phyloP scores from a whole-genome alignment of 2,113 vertebrate genomes.

The Cathartes aura region DNA sequence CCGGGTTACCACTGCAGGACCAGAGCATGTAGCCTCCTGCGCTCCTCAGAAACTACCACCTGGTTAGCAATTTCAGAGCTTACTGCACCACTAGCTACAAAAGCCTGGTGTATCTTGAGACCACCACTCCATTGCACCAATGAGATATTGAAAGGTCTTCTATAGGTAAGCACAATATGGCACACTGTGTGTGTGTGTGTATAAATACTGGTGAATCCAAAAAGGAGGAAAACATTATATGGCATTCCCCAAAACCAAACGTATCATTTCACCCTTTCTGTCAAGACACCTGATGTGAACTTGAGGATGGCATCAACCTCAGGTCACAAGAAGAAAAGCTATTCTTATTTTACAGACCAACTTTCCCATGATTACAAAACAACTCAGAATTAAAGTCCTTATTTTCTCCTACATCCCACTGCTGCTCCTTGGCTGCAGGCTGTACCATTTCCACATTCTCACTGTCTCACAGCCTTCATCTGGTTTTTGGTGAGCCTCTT shows the following conservation, averaged over 20 bases:
- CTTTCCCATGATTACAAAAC: neutral
- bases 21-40: neutral
- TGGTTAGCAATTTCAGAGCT: neutral
- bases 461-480: rapidly evolving
- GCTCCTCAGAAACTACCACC: neutral
- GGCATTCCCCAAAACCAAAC: neutral
- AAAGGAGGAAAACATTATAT: neutral
- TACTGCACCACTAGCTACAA: neutral
- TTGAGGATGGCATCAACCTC: neutral
- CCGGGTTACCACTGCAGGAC: neutral
- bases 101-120: neutral
- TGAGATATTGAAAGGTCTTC: neutral
- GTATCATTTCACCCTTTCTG: neutral
- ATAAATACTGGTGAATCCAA: neutral
- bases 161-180: neutral
- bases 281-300: neutral
- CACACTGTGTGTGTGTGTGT: neutral
- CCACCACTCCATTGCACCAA: neutral
- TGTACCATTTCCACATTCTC: neutral
- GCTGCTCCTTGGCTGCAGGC: neutral
- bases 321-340: neutral
- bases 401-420: neutral
- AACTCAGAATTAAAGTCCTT: neutral
- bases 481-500: neutral
- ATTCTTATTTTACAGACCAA: neutral